A percentile compares a stretch with the other conserved stretches of the same genome.
Evolutionary conservation across 2,797 vertebrate genomes (phyloP).

Genomic region (Lagodon rhomboides): DNA sequence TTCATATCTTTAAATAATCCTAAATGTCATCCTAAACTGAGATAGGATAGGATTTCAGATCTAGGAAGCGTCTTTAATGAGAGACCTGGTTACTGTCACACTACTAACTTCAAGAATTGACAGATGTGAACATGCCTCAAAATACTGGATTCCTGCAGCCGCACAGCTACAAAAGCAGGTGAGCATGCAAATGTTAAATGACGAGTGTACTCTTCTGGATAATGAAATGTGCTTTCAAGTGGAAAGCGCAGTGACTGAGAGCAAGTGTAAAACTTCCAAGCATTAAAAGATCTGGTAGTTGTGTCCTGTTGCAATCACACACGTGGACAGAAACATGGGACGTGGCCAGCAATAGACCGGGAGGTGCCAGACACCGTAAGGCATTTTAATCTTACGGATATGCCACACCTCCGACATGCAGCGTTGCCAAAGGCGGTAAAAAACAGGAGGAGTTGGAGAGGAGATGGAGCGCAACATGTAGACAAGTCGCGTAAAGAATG

Average conservation of each 20-base stretch:
- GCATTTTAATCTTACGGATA: slow-evolving; percentile 51
- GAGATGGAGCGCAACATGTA: slow-evolving; percentile 35
- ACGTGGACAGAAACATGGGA: slow-evolving; percentile 28
- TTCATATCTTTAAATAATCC: no score
- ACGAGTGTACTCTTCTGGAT: background rate
- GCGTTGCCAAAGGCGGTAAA: slow-evolving; percentile 51
- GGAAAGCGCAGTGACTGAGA: background rate
- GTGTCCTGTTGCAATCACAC: slow-evolving; percentile 11
- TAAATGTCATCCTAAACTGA: no score
- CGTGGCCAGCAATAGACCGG: slow-evolving; percentile 19
- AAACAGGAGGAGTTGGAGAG: slow-evolving; percentile 45
- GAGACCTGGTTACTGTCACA: no score
- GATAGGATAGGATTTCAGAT: no score
- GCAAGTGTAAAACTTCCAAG: background rate
- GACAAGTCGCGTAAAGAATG: slow-evolving; percentile 52
- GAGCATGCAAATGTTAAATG: background rate
- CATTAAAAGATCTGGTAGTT: background rate
- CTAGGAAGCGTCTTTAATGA: no score
- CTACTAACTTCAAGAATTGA: no score
- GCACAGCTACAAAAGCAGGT: background rate
- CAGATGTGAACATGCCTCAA: no score
- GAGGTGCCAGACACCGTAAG: slow-evolving; percentile 44
- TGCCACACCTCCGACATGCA: slow-evolving; percentile 30
- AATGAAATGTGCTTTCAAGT: background rate
- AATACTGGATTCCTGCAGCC: no score